phyloP scores from a whole-genome alignment of 64 coral and sea anemone genomes.

The Pocillopora verrucosa region DNA sequence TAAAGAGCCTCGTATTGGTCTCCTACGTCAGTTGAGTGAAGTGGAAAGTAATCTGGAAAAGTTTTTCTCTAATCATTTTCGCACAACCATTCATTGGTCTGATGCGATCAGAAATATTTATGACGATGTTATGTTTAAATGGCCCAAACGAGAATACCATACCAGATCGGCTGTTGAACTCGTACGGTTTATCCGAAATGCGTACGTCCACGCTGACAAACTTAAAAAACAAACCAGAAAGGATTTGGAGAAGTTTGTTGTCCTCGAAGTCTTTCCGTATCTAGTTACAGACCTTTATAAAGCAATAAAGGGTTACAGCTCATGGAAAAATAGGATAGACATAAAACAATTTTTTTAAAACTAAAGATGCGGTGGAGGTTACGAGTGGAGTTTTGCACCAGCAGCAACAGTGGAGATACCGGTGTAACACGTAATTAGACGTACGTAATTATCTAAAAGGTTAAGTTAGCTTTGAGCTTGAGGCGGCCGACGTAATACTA shows the following conservation, averaged over 20 bases:
- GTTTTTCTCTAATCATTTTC: not conserved
- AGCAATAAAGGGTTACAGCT: not conserved
- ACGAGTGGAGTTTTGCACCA: no score
- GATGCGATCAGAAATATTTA: not conserved
- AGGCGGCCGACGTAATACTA: no score
- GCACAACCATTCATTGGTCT: not conserved
- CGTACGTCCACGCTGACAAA: not conserved
- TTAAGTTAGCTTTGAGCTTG: no score
- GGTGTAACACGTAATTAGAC: no score
- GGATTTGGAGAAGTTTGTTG: not conserved
- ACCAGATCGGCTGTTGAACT: conserved; percentile 33
- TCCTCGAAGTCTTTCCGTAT: conserved; percentile 18
- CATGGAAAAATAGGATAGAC: not conserved
- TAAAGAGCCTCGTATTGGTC: not conserved
- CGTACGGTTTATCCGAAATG: conserved; percentile 32
- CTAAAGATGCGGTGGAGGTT: not conserved
- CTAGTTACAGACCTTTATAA: conserved; percentile 8
- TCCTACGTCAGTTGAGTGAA: not conserved
- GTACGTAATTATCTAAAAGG: no score
- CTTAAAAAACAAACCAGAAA: not conserved
- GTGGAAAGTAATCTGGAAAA: not conserved
- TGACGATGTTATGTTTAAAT: not conserved
- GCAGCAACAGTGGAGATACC: no score
- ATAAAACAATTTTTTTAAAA: not conserved
- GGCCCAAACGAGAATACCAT: not conserved